Evolutionary conservation across 2,113 vertebrate species (phyloP).

Genomic region (Delphinapterus leucas): DNA sequence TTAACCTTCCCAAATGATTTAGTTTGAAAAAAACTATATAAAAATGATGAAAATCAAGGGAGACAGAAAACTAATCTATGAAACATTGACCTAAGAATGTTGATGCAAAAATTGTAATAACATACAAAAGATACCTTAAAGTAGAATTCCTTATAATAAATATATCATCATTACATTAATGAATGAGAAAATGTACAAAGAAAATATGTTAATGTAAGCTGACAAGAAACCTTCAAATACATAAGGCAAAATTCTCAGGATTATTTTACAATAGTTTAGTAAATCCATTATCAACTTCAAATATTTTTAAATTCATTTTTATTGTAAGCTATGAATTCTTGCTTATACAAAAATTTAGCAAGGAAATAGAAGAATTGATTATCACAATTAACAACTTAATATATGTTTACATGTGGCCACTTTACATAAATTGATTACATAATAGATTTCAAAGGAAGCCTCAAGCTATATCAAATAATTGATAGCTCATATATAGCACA

Average conservation of each 20-base stretch:
- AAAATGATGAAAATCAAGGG: background rate
- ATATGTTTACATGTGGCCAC: background rate
- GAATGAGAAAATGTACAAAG: background rate
- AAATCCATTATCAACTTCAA: background rate
- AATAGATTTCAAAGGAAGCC: background rate
- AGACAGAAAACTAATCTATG: background rate
- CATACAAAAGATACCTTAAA: background rate
- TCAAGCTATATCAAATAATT: conserved; percentile 11
- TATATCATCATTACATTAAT: background rate
- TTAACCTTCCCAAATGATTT: background rate
- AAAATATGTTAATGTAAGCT: background rate
- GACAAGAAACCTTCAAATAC: background rate
- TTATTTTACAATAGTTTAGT: background rate
- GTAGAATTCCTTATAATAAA: background rate
- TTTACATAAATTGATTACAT: background rate
- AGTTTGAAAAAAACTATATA: background rate
- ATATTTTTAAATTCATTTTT: background rate
- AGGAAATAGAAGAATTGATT: background rate
- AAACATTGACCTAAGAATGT: background rate
- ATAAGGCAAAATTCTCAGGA: background rate
- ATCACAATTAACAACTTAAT: background rate
- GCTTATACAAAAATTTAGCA: background rate
- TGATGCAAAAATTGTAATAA: background rate
- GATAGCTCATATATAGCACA: background rate
- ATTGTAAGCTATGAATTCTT: background rate